Percentiles rank a stretch among this genome's conserved stretches.
Evolutionary conservation across 1,140 invertebrate genomes (phyloP).

Genomic region (Pseudobourletiella spinata): DNA sequence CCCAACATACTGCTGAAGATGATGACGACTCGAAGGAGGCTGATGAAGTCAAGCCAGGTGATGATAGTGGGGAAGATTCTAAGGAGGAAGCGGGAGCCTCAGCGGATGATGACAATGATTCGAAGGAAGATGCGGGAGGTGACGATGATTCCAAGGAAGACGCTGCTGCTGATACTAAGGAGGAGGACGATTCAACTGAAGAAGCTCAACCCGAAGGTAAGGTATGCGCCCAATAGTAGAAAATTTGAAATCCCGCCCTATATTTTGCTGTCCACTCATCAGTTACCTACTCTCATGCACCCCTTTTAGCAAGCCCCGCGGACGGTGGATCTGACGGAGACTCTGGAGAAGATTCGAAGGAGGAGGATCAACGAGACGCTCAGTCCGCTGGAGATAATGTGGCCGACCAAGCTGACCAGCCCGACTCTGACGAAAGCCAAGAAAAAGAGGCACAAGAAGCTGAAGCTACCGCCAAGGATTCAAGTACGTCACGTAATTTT

Average conservation of each 20-base stretch:
- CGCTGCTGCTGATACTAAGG: slow-evolving; percentile 11
- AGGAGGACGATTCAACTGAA: slow-evolving; percentile 8
- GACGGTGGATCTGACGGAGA: slow-evolving; percentile 23
- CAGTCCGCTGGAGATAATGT: slow-evolving; percentile 26
- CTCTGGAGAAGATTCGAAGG: slow-evolving; percentile 26
- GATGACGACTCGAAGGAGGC: slow-evolving; percentile 8
- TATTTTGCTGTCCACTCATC: too few relatives aligned
- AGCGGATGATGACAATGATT: too few relatives aligned
- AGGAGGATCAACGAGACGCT: slow-evolving; percentile 28
- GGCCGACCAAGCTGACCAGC: slow-evolving; percentile 33
- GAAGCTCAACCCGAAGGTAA: slow-evolving; percentile 32
- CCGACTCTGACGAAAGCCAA: slow-evolving; percentile 24
- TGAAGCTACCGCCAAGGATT: slow-evolving; percentile 19
- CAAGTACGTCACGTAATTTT: background rate
- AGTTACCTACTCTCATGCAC: too few relatives aligned
- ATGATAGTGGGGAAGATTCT: slow-evolving; percentile 1
- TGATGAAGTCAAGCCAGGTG: slow-evolving; percentile 1
- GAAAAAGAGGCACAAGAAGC: slow-evolving; percentile 19
- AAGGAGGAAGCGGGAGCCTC: too few relatives aligned
- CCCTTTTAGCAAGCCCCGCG: too few relatives aligned
- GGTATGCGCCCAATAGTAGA: slow-evolving; percentile 26
- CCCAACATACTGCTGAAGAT: slow-evolving; percentile 20
- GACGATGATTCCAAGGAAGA: slow-evolving; percentile 12
- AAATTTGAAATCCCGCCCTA: too few relatives aligned
- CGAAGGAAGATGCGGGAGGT: slow-evolving; percentile 8